These are phyloP conservation scores for Drosophila tani DNA, from an alignment of 1,140 invertebrate genomes.

Conservation along the genomic window DNA sequence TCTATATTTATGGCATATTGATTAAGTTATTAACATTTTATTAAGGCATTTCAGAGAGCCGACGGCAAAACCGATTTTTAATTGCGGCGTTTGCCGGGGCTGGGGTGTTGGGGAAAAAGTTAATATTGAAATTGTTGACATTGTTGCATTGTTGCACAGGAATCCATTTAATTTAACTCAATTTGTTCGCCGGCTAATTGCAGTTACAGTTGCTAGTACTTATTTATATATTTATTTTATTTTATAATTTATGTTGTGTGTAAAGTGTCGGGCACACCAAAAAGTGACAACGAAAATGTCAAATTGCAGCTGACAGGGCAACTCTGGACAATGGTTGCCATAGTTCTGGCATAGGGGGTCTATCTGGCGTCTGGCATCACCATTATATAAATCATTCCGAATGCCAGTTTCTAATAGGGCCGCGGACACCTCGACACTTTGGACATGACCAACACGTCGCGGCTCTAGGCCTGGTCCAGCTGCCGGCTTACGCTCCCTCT, in stretches of 20 bases:
- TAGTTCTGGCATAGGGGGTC: slow-evolving; percentile 36
- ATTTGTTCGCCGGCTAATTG: slow-evolving; percentile 67
- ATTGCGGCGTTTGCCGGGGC: slow-evolving; percentile 33
- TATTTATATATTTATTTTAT: slow-evolving; percentile 52
- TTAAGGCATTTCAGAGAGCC: slow-evolving; percentile 77
- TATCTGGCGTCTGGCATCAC: slow-evolving; percentile 66
- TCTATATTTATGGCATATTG: slow-evolving; percentile 81
- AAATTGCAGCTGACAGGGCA: slow-evolving; percentile 71
- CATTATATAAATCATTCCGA: slow-evolving; percentile 81
- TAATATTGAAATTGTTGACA: slow-evolving; percentile 53
- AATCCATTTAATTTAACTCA: slow-evolving; percentile 71
- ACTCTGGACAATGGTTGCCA: slow-evolving; percentile 58
- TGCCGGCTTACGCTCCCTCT: slow-evolving; percentile 66
- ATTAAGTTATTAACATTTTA: slow-evolving; percentile 83
- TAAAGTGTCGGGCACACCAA: slow-evolving; percentile 72
- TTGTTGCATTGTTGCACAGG: slow-evolving; percentile 34
- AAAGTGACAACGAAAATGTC: slow-evolving; percentile 78
- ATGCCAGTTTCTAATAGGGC: slow-evolving; percentile 78
- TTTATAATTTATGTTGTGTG: slow-evolving; percentile 80
- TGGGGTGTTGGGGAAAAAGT: slow-evolving; percentile 20
- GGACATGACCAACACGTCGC: slow-evolving; percentile 69
- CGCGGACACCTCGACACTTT: slow-evolving; percentile 69
- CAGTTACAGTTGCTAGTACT: not conserved
- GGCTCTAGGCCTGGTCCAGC: slow-evolving; percentile 36
- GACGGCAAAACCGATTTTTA: slow-evolving; percentile 70